These are phyloP conservation scores for Limnothrissa miodon DNA, from an alignment of 2,113 vertebrate species.

Conservation along the genomic window DNA sequence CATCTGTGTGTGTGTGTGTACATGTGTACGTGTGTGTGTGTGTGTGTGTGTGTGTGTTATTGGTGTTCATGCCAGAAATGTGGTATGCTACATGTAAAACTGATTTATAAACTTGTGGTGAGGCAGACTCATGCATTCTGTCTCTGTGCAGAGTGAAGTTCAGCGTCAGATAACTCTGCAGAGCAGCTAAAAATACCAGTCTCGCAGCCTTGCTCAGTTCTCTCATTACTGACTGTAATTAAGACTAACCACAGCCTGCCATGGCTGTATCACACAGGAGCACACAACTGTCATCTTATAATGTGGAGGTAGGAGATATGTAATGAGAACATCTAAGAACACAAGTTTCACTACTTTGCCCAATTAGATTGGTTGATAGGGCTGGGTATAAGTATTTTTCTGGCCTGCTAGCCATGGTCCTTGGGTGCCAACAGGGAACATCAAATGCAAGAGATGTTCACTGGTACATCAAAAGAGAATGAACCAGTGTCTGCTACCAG, in stretches of 20 bases:
- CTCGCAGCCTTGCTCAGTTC: conserved; percentile 65
- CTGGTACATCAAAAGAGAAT: too few species aligned
- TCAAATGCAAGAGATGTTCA: too few species aligned
- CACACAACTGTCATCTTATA: conserved; percentile 57
- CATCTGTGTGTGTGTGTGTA: background rate
- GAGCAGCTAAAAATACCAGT: conserved; percentile 71
- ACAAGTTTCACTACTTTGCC: too few species aligned
- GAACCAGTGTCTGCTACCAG: too few species aligned
- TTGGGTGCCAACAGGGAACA: too few species aligned
- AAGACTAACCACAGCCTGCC: conserved; percentile 66
- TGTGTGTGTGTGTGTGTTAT: background rate
- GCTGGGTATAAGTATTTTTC: too few species aligned
- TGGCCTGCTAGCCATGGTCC: too few species aligned
- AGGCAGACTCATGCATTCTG: conserved; percentile 29
- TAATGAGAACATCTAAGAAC: conserved; percentile 53
- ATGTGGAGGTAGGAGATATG: conserved; percentile 54
- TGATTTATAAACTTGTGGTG: conserved; percentile 4
- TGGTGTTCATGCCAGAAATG: background rate
- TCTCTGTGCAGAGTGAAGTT: conserved; percentile 49
- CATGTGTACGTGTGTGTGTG: background rate
- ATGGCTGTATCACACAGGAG: conserved; percentile 54
- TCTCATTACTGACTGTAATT: conserved; percentile 73
- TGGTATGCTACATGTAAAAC: background rate
- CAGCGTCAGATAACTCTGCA: conserved; percentile 62
- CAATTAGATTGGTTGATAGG: too few species aligned